Evolutionary conservation across 2,888 invertebrate species (phyloP).

Genomic region (Drosophila paranaensis): DNA sequence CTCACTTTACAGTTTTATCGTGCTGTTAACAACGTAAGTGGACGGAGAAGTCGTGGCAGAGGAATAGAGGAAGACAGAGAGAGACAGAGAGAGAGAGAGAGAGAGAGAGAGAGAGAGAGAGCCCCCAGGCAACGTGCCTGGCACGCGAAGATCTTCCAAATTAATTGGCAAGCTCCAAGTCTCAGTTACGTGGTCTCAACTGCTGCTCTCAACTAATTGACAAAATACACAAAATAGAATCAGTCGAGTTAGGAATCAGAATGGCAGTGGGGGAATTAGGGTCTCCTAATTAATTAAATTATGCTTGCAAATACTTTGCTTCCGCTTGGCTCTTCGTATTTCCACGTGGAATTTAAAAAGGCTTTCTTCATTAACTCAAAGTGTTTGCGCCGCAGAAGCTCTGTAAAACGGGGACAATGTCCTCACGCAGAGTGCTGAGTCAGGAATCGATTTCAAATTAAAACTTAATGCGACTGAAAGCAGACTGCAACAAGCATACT

Average conservation of each 20-base stretch:
- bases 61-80: not conserved
- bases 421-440: not conserved
- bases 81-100: no score
- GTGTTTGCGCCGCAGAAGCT: conserved; percentile 2
- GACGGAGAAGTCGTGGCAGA: not conserved
- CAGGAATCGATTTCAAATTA: conserved; percentile 16
- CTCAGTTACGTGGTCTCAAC: conserved; percentile 34
- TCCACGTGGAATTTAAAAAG: conserved; percentile 39
- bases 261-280: conserved; percentile 1
- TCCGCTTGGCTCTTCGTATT: conserved; percentile 16
- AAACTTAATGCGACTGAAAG: conserved; percentile 7
- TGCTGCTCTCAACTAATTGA: conserved; percentile 51
- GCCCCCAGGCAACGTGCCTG: conserved; percentile 9
- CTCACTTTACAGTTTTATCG: conserved; percentile 60
- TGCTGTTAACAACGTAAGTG: conserved; percentile 21
- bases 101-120: no score
- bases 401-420: conserved; percentile 3
- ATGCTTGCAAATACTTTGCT: conserved; percentile 42
- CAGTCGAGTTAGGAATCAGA: not conserved
- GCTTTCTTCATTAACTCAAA: conserved; percentile 48
- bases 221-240: conserved; percentile 25
- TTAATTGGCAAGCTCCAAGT: conserved; percentile 26
- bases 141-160: conserved; percentile 29
- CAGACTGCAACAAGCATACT: not conserved
- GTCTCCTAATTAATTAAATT: conserved; percentile 60